Evolutionary conservation across 1,140 invertebrate species (phyloP), one percentile per base, ranked within the genome.

Genomic region (Trachelipus rathkii): DNA sequence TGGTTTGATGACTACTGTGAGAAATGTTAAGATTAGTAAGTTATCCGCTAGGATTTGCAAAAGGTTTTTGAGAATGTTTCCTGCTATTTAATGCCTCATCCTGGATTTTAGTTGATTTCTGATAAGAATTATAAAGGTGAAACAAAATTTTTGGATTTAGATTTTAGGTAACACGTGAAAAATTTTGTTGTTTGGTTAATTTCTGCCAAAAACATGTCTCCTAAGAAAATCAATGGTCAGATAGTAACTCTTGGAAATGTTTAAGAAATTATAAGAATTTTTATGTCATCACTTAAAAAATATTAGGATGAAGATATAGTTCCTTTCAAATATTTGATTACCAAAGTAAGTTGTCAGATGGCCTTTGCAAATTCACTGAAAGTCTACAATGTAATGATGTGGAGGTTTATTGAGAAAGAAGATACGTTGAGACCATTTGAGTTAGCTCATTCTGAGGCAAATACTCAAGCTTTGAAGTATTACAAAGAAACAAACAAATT

Each of bases 71-170:
- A 60, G 19, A 19, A 60, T 60, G 19, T 60, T 60, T 13, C 11
- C 8, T 60, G 50, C 50, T 60, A 60, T 60, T 19, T 60, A 19
- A 60, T 60, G 50, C 50, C 50, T 60, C 50, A 60, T 60, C 50
- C 50, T 60, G 50, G 50, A 15, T 60, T 60, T 19, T 4, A 60
- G 8, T 60, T 60, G 50, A 60, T 60, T 19, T 15, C 11, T 19
- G 50, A 60, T 19, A 60, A 60, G 19, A 60, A 60, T 60, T 60
- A 15, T 19, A 60, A 60, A 60, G 50, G 50, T 8, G 50, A 60
- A 60, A 60, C 50, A 1, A 60, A 60, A 60, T 60, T 60, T 60
- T 60, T 60, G 19, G 50, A 60, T 8, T 15, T 60, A 60, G 50
- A 60, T 60, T 60, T 60, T 60, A 2, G 50, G 19, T 19, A 60